Percentiles rank a stretch among this genome's conserved stretches.
Evolutionary conservation across 1,140 invertebrate genomes (phyloP).

Genomic region (Drosophila santomea): DNA sequence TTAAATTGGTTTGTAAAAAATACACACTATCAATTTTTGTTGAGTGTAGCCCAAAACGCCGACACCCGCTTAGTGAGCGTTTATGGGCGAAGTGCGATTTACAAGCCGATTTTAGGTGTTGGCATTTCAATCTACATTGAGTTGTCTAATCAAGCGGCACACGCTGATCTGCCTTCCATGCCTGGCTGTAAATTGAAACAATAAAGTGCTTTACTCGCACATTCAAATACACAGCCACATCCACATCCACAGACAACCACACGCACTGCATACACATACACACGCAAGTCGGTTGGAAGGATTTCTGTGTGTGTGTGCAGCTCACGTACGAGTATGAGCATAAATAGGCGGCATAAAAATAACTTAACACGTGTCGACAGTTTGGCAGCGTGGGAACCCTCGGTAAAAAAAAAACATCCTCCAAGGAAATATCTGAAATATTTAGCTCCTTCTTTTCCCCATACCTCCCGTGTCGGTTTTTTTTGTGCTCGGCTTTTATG

Average conservation of each 20-base stretch:
- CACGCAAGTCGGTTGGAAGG: background rate
- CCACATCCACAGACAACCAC: slow-evolving; percentile 31
- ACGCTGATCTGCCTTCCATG: slow-evolving; percentile 47
- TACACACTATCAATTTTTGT: background rate
- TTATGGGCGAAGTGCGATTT: slow-evolving; percentile 57
- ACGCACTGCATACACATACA: slow-evolving; percentile 14
- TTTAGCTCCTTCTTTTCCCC: slow-evolving; percentile 30
- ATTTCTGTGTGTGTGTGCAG: slow-evolving; percentile 44
- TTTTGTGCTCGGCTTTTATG: slow-evolving; percentile 48
- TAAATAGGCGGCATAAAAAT: slow-evolving; percentile 83
- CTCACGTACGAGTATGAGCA: slow-evolving; percentile 69
- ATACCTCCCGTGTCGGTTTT: slow-evolving; percentile 14
- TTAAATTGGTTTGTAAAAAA: background rate
- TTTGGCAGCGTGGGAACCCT: slow-evolving; percentile 57
- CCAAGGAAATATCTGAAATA: slow-evolving; percentile 73
- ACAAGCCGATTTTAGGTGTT: slow-evolving; percentile 75
- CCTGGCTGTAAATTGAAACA: slow-evolving; percentile 78
- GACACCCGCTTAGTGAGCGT: slow-evolving; percentile 7
- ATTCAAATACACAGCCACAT: slow-evolving; percentile 24
- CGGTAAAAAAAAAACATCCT: slow-evolving; percentile 26
- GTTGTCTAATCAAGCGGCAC: slow-evolving; percentile 78
- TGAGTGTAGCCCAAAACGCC: background rate
- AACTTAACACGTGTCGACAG: slow-evolving; percentile 83
- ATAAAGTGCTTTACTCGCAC: slow-evolving; percentile 77
- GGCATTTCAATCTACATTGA: slow-evolving; percentile 81